Evolutionary conservation across 35 echinoderm and acorn worm genomes (phyloP), one percentile per base, ranked within the genome.

Genomic region (Apostichopus parvimensis): DNA sequence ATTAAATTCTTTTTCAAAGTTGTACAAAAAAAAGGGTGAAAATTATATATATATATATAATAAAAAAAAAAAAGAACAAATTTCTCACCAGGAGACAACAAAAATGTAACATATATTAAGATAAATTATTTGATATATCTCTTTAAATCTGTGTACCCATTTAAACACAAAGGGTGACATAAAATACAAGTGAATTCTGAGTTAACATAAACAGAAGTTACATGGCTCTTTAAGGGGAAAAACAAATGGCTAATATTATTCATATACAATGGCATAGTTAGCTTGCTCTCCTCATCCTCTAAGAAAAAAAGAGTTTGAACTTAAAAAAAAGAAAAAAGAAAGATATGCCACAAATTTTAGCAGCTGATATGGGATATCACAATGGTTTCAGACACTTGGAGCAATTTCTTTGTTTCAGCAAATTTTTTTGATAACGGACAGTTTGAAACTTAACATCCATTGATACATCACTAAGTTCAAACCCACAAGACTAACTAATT

Each of bases 51-150:
- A 45, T 45, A 45, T 45, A 2, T n/a, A 45, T 45, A 83, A 34
- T 34, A 83, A 13, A 20, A 23, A 59, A 82, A 54, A 56, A 83
- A 20, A 58, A 28, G 53, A 83, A 83, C 8, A 83, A 83, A 54
- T 52, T n/a, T 83, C 80, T 83, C 80, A 83, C 80, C 80, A 83
- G 80, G 80, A 83, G 80, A 83, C 80, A 73, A 73, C 70, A 82
- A 56, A 83, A 54, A 23, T 57, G 10, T 82, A 83, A 83, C 80
- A 83, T 83, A 83, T 83, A 73, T 73, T 73, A 83, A 83, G 80
- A 83, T 83, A 83, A 83, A 83, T 83, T 83, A 58, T 83, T 83
- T 83, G 54, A 83, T 83, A 83, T 57, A 73, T 73, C n/a, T 21
- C n/a, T 21, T 17, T 73, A 15, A 15, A 73, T 15, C 70, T 73